Evolutionary conservation across 2,888 invertebrate genomes (phyloP), one percentile per base, ranked within the genome.

Genomic region (Stenolophus ochropezus): DNA sequence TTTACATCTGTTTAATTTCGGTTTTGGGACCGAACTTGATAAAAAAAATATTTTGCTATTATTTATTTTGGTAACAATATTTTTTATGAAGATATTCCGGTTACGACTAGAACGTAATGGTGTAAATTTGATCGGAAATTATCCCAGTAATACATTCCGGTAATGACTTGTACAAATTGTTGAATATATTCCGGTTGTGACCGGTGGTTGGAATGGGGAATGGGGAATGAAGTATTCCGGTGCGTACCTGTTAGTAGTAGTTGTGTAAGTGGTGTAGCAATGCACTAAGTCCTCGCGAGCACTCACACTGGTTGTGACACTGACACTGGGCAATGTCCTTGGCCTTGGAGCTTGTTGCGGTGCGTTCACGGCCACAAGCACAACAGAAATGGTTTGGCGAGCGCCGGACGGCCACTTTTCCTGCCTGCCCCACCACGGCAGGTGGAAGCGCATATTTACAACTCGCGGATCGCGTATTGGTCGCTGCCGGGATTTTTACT

Each of bases 351-450:
- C 25, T 33, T 49, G 21, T 87, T 85, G 83, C 86, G 85, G 84
- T 87, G 87, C 87, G 87, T 89, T 88, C 89, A 87, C 89, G 88
- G 88, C 88, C 88, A 88, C 88, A 86, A 88, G 87, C 88, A 88
- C 88, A 87, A 89, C 88, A 88, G 88, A 88, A 89, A 88, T 89
- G 89, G 88, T 88, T 88, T 87, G 87, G 86, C 88, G 87, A 88
- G 85, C 88, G 87, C 87, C 87, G 88, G 87, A 88, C 88, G 87
- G 88, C 88, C 87, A 88, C 89, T 89, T 89, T 89, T 89, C 89
- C 88, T 89, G 87, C 86, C 86, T 86, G 86, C 61, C 61, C 47
- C 65, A 27, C 85, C 84, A 83, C 85, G 85, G 87, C 87, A 87
- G 88, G 88, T 88, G 88, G 87, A 88, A 87, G 82, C 80, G 53